Evolutionary conservation across 2,888 invertebrate genomes (phyloP), one percentile per base, ranked within the genome.

Genomic region (Netelia inedita): DNA sequence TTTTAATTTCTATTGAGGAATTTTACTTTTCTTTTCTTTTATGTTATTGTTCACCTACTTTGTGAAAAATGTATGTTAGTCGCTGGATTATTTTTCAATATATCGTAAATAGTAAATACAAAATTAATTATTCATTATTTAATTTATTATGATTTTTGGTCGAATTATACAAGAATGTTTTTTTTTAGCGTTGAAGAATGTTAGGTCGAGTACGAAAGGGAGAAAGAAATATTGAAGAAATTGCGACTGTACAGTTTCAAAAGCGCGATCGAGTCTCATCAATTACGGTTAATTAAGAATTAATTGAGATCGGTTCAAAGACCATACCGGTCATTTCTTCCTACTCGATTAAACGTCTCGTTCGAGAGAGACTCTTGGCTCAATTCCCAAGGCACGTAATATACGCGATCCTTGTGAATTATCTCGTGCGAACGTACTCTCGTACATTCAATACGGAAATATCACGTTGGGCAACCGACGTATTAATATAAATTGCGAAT

Each of bases 251-350:
- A 41, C 21, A 19, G 65, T 35, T 28, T 65, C 23, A 43, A 10
- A 66, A 68, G 57, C 35, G 35, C 35, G 53, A 66, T 76, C 75
- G 72, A 55, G 71, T 16, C 28, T 68, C 76, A 68, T 73, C 68
- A 82, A 82, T 82, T 68, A 73, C 11, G 19, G 68, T 61, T 78
- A 73, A 74, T 83, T 79, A 68, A 69, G 55, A 55, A 73, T 68
- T 73, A 78, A 82, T 78, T 78, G 66, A 61, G 43, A 68, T 5
- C 35, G 23, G 73, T 61, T 74, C 68, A 63, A 63, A 79, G 74
- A 53, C 28, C 71, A n/a, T 61, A 50, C 23, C 10, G 28, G 21
- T 21, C 41, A 43, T 57, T 65, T 72, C 41, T 55, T 19, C 14
- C 28, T 73, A 59, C 14, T 11, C 41, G 16, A 46, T 23, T 57